Base-by-base conservation (phyloP, 1,140 invertebrate genomes). In the Magallana gigas region DNA sequence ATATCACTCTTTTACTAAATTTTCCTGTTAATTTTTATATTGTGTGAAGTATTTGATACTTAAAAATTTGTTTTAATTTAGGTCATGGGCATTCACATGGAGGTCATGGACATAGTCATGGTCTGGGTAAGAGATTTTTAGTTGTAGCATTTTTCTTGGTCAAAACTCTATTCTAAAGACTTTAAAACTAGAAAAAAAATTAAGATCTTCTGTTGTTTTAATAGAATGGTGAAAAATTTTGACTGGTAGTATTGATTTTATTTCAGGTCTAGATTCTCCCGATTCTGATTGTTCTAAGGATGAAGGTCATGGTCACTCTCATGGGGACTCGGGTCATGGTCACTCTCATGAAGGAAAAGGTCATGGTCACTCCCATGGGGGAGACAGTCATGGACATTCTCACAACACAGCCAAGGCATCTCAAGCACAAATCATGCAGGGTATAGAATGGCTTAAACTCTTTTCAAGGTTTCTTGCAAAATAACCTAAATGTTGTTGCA, bases 71-170 rank as follows among this genome's bases (percentile, higher is more conserved):
- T 85, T 64, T 59, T 60, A 12, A 86, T 90, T 85, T 86, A 92
- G 98, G 98, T 1, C 97, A 98, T 91, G 98, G 98, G 14, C 91
- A 92, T 85, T 90, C 90, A 29, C 90, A 84, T 84, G 83, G 83
- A 60, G 83, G 83, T 60, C 57, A 89, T 87, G 86, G 86, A 8
- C 71, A 83, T 9, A 60, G 18, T 85, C 68, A 85, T 59, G 80
- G 62, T n/a, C 18, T 83, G 12, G 62, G 59, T 87, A 14, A 84
- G 59, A 18, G 12, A 9, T 14, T 83, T 71, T 11, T 14, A 16
- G 8, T 11, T 84, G n/a, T n/a, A n/a, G 12, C n/a, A 16, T 11
- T 57, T 23, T 84, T 16, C 62, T 64, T 64, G 14, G 62, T 48
- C 36, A 48, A 48, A 48, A 5, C 36, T 48, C 36, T 48, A 48